phyloP scores from a whole-genome alignment of 2,797 vertebrate species.

The Crypturellus tataupa region DNA sequence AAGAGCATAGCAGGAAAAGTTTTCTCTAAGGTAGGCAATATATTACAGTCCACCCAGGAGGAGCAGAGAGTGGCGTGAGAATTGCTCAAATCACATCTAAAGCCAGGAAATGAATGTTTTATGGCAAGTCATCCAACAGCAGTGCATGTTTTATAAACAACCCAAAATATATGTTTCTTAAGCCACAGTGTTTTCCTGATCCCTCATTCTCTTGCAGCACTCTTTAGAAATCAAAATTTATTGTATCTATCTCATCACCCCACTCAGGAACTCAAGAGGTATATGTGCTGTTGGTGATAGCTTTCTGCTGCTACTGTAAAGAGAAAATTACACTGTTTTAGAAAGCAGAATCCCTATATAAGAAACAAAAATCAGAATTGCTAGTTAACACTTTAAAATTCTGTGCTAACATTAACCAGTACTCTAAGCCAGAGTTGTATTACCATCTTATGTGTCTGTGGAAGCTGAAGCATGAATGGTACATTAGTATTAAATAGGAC shows the following conservation, averaged over 20 bases:
- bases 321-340: not conserved
- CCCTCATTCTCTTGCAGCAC: not conserved
- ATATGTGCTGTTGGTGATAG: not conserved
- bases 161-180: not conserved
- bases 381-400: not conserved
- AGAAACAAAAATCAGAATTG: not conserved
- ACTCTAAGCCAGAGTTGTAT: not conserved
- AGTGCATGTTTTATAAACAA: not conserved
- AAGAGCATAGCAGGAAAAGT: not conserved
- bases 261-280: not conserved
- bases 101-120: not conserved
- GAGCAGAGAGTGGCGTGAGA: not conserved
- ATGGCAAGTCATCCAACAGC: not conserved
- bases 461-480: not conserved
- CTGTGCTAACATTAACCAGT: not conserved
- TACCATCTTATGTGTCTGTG: not conserved
- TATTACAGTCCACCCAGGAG: not conserved
- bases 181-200: not conserved
- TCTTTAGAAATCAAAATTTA: not conserved
- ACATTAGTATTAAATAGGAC: not conserved
- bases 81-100: not conserved
- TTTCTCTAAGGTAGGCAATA: not conserved
- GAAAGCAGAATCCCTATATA: not conserved
- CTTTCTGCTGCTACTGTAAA: not conserved
- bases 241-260: fast-evolving